Conservation (phyloP, 2,113 vertebrate genomes). For the Sander lucioperca region DNA sequence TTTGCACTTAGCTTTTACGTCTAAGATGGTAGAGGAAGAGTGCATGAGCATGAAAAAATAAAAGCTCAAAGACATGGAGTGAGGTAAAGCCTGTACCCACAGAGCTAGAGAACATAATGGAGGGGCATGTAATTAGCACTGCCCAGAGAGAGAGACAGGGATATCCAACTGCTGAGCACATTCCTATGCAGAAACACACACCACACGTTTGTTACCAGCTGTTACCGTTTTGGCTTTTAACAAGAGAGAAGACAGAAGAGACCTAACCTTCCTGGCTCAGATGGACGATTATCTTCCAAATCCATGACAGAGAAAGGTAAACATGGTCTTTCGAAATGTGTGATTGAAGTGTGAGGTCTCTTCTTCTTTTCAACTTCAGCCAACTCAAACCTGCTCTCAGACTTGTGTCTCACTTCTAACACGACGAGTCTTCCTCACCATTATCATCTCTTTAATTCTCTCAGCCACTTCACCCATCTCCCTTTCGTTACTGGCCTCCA, state of each 20-base stretch:
- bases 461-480: slow-evolving; percentile 49
- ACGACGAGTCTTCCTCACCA: slow-evolving; percentile 44
- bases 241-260: slow-evolving; percentile 30
- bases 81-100: slow-evolving; percentile 80
- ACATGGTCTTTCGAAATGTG: not conserved
- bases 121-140: slow-evolving; percentile 45
- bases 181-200: slow-evolving; percentile 7
- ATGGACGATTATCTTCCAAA: slow-evolving; percentile 9
- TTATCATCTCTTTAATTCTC: slow-evolving; percentile 44
- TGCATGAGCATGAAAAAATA: slow-evolving; percentile 7
- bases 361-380: slow-evolving; percentile 1
- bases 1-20: slow-evolving; percentile 1
- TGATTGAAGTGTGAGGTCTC: slow-evolving; percentile 21
- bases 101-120: slow-evolving; percentile 62
- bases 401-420: slow-evolving; percentile 74
- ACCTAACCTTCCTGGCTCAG: slow-evolving; percentile 19
- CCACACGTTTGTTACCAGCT: not conserved
- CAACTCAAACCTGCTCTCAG: slow-evolving; percentile 41
- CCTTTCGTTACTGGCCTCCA: slow-evolving; percentile 10
- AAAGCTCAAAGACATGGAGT: slow-evolving; percentile 56
- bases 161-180: not conserved
- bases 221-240: slow-evolving; percentile 9
- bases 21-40: slow-evolving; percentile 14
- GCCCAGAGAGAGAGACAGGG: slow-evolving; percentile 71
- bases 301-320: slow-evolving; percentile 1